phyloP scores from a whole-genome alignment of 1,140 invertebrate species.

The Callitettix versicolor region DNA sequence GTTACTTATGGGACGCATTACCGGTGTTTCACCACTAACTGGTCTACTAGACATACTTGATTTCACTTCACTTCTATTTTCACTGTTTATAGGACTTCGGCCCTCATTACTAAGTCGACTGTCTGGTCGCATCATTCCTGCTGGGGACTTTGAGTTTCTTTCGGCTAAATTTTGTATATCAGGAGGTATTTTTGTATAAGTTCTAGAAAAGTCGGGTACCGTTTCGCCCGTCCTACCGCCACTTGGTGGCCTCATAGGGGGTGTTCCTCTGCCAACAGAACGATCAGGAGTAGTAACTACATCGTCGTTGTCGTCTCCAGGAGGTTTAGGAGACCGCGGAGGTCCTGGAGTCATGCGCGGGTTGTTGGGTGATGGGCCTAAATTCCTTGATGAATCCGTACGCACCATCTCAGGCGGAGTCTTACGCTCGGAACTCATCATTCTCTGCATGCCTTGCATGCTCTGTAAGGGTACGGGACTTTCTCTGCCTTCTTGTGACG shows the following conservation, averaged over 20 bases:
- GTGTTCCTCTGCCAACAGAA: neutral
- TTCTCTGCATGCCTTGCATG: constrained; percentile 2
- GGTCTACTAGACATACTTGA: too few relatives aligned
- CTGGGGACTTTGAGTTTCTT: neutral
- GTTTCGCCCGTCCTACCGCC: constrained; percentile 1
- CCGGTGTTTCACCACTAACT: too few relatives aligned
- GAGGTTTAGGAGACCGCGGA: neutral
- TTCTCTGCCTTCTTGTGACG: constrained; percentile 10
- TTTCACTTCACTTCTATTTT: neutral
- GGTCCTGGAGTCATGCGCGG: neutral
- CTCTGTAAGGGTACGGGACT: constrained; percentile 1
- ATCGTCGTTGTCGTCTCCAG: constrained; percentile 9
- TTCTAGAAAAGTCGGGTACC: neutral
- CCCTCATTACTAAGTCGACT: constrained; percentile 5
- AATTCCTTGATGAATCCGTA: neutral
- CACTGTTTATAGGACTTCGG: neutral
- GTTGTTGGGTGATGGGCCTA: neutral
- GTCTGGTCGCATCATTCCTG: neutral
- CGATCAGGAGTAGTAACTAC: neutral
- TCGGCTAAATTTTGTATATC: too few relatives aligned
- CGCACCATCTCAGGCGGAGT: neutral
- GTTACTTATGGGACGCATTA: too few relatives aligned
- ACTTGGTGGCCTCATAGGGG: neutral
- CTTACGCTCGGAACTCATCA: constrained; percentile 1
- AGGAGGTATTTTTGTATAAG: neutral